Conservation (phyloP, 2,797 vertebrate genomes). For the Nyctalus aviator region DNA sequence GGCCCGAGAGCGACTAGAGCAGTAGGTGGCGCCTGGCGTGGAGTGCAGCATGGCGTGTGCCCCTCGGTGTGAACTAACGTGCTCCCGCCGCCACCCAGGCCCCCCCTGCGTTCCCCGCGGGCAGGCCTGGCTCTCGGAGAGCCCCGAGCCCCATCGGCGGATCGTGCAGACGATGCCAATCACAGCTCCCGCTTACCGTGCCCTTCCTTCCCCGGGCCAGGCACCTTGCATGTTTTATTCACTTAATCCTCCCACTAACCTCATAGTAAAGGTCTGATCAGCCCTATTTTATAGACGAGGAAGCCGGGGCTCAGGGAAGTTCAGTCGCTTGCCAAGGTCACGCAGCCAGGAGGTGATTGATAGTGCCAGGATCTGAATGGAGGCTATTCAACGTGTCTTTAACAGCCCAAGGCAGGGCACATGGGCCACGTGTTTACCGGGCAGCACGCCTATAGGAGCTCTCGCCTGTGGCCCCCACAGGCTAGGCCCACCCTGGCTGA, state of each 20-base stretch:
- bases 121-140: background rate
- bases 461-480: background rate
- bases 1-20: constrained; percentile 96
- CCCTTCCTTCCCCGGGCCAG: background rate
- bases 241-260: background rate
- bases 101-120: background rate
- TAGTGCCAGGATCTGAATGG: background rate
- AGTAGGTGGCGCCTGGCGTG: constrained; percentile 91
- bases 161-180: background rate
- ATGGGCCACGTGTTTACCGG: background rate
- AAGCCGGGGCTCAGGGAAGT: background rate
- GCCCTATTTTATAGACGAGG: background rate
- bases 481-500: background rate
- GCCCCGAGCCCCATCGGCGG: background rate
- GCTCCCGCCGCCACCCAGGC: background rate
- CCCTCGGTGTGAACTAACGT: constrained; percentile 66
- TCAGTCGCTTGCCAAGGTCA: constrained; percentile 12
- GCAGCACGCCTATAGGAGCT: background rate
- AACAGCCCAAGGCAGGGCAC: background rate
- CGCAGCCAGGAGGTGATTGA: background rate
- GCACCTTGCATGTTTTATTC: background rate
- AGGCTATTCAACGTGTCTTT: background rate
- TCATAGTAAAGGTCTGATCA: background rate
- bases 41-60: constrained; percentile 87
- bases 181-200: background rate